Base-by-base conservation (phyloP, 2,113 vertebrate species). In the Erpornis zantholeuca region DNA sequence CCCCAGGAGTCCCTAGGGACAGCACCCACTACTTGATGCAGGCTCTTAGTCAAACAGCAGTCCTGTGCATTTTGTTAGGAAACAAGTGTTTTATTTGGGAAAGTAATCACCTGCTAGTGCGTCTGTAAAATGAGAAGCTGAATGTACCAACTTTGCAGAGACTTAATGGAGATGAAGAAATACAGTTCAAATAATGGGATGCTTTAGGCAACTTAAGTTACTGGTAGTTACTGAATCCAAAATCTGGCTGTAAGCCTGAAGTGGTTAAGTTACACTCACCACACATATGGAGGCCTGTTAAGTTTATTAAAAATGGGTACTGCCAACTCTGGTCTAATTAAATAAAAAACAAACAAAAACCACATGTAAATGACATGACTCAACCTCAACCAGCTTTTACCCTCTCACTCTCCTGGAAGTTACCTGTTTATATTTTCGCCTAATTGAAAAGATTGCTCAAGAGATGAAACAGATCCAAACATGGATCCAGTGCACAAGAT, bases 361-460 rank as follows among this genome's bases (percentile, higher is more conserved):
- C 0, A 2, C 27, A 33, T 0, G 4, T 3, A 40, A 84, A n/a
- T 23, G 4, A 66, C 5, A 38, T 1, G 2, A 54, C 8, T 47
- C 10, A 80, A 50, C 23, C 8, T 47, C 10, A 77, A 44, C 23
- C 23, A 64, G 20, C 21, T 75, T 83, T 49, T 5, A 5, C 9
- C 31, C 19, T 13, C 31, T 49, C 3, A 9, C 31, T 54, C 63
- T 47, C 27, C n/a, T 5, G 4, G 11, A 61, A 12, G 13, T 18
- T 45, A 38, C 11, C 5, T 35, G 27, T 61, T 69, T 61, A 3
- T 77, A 15, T 40, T 80, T 70, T 63, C 8, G 57, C 12, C 44
- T 25, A 45, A 54, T 21, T 50, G 7, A 75, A 57, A 86, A 86
- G 6, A n/a, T 5, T 86, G 36, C 14, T 66, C 35, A 57, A n/a